Percentiles rank a stretch among this genome's conserved stretches.
Evolutionary conservation across 2,113 vertebrate genomes (phyloP).

Genomic region (Strix uralensis): DNA sequence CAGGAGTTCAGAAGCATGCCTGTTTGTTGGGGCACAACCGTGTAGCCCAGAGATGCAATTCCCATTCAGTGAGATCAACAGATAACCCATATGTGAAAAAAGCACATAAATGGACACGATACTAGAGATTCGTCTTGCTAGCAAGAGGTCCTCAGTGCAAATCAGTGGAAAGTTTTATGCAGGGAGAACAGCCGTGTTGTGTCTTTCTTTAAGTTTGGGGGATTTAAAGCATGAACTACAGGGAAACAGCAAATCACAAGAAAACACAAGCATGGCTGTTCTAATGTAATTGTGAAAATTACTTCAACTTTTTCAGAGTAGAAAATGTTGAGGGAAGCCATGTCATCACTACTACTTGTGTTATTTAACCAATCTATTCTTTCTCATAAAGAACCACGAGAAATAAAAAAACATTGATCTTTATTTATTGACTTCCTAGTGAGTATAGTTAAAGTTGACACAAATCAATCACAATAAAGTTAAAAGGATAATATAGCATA

Average conservation of each 20-base stretch:
- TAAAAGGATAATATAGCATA: constrained; percentile 87
- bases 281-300: not conserved
- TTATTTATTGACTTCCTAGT: constrained; percentile 89
- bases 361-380: constrained; percentile 87
- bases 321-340: not conserved
- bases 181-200: not conserved
- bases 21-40: not conserved
- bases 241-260: not conserved
- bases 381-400: constrained; percentile 86
- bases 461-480: constrained; percentile 95
- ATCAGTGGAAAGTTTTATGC: not conserved
- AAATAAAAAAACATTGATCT: constrained; percentile 92
- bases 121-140: not conserved
- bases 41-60: not conserved
- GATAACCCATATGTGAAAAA: not conserved
- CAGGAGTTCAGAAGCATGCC: not conserved
- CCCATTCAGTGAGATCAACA: not conserved
- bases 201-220: not conserved
- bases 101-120: not conserved
- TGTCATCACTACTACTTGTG: not conserved
- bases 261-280: not conserved
- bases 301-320: not conserved
- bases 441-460: constrained; percentile 95
- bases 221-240: not conserved
- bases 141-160: not conserved